Evolutionary conservation across 2,113 vertebrate species (phyloP), one percentile per base, ranked within the genome.

Genomic region (Ceyx margarethae): DNA sequence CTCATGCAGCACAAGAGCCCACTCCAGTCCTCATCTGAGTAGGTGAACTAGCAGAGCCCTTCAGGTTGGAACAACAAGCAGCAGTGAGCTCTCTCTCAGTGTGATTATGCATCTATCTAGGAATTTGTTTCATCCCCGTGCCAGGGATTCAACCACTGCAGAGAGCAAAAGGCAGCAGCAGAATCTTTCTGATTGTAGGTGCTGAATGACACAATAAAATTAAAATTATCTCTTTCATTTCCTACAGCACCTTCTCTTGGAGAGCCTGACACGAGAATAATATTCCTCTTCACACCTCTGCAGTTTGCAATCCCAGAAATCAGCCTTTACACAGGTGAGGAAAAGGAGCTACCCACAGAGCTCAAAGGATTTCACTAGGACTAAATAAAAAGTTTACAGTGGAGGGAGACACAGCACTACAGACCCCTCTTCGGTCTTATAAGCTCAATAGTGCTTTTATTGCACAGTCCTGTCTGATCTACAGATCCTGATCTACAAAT

Each of bases 41-140:
- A 53, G 42, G 48, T 69, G 57, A 90, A 90, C 31, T 35, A 91
- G 35, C 51, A 45, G 7, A 37, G 65, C 53, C 81, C 61, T 74
- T 26, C 73, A 86, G 77, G 60, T 91, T 83, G 80, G 62, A 91
- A 88, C 72, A 91, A 48, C 65, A 88, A 81, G 68, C 7, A 79
- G 42, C 0, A 0, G 18, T 29, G 54, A 93, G 37, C 40, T 35
- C 33, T 51, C 57, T 78, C 66, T 42, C 6, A 0, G 2, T 0
- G 2, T 9, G 5, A 68, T 78, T 64, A 86, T 88, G 48, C 61
- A 50, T 79, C 83, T 94, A 23, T 91, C 88, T 89, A 95, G 92
- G 88, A 93, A 95, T 90, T 68, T 65, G 45, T 90, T 96, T 95
- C 86, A 94, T 89, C 66, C 77, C 43, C 1, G 1, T 90, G 92